Percentiles rank a stretch among this genome's conserved stretches.
Evolutionary conservation across 1,140 invertebrate species (phyloP).

Genomic region (Macrotrachela quadricornifera): DNA sequence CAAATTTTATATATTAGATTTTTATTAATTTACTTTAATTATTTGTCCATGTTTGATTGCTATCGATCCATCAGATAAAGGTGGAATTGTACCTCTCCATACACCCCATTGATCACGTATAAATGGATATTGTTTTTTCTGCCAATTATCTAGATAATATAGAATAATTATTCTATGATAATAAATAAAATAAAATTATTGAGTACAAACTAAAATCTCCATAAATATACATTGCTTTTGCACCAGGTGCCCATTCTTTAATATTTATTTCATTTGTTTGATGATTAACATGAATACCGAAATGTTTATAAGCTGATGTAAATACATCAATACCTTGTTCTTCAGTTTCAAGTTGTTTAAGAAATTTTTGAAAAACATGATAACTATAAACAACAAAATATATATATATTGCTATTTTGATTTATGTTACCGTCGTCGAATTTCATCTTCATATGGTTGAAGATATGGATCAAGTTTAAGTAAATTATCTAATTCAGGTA

Average conservation of each 20-base stretch:
- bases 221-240: conserved; percentile 58
- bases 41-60: conserved; percentile 60
- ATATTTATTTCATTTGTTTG: conserved; percentile 56
- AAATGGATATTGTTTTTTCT: conserved; percentile 54
- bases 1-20: not conserved
- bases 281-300: conserved; percentile 56
- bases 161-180: too few relatives aligned
- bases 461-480: conserved; percentile 63
- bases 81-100: conserved; percentile 68
- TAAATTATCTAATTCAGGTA: conserved; percentile 34
- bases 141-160: conserved; percentile 54
- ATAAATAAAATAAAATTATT: too few relatives aligned
- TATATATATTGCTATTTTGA: conserved; percentile 53
- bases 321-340: conserved; percentile 62
- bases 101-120: conserved; percentile 71
- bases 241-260: conserved; percentile 85
- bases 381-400: conserved; percentile 16
- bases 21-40: conserved; percentile 46
- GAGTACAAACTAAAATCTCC: conserved; percentile 69
- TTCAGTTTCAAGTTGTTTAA: conserved; percentile 37
- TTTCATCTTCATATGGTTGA: conserved; percentile 58
- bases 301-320: conserved; percentile 59
- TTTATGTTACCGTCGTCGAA: conserved; percentile 60
- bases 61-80: conserved; percentile 58
- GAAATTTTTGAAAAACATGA: too few relatives aligned